These are phyloP conservation scores for Xanthorhoe spadicearia DNA, from an alignment of 2,888 invertebrate species.

Conservation along the genomic window DNA sequence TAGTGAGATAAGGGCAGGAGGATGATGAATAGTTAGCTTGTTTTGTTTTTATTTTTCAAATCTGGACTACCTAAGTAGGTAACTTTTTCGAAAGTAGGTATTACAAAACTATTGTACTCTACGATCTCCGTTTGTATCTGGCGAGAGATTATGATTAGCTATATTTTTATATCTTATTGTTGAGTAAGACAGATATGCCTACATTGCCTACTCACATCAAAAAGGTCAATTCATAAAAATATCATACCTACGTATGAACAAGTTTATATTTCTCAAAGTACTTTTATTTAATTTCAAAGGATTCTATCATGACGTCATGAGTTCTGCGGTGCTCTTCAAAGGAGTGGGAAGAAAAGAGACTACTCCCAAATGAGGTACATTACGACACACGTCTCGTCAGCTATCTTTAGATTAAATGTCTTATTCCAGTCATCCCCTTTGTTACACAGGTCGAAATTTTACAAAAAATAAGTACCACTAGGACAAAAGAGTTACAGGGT, in stretches of 20 bases:
- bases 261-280: not conserved
- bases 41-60: too few species aligned
- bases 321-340: too few species aligned
- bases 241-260: not conserved
- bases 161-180: constrained; percentile 2
- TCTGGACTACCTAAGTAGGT: too few species aligned
- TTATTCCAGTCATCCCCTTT: too few species aligned
- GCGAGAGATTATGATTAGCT: not conserved
- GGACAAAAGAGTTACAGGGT: not conserved
- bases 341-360: too few species aligned
- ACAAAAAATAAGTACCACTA: not conserved
- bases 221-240: not conserved
- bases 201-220: not conserved
- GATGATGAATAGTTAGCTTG: too few species aligned
- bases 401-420: too few species aligned
- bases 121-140: not conserved
- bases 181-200: not conserved
- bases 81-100: not conserved
- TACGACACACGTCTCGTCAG: too few species aligned
- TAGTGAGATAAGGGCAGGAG: too few species aligned
- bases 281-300: too few species aligned
- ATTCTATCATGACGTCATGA: not conserved
- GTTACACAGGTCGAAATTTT: not conserved
- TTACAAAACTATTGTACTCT: not conserved
- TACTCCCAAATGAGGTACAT: too few species aligned